phyloP scores from a whole-genome alignment of 2,888 invertebrate species.

The Athalia circularis region DNA sequence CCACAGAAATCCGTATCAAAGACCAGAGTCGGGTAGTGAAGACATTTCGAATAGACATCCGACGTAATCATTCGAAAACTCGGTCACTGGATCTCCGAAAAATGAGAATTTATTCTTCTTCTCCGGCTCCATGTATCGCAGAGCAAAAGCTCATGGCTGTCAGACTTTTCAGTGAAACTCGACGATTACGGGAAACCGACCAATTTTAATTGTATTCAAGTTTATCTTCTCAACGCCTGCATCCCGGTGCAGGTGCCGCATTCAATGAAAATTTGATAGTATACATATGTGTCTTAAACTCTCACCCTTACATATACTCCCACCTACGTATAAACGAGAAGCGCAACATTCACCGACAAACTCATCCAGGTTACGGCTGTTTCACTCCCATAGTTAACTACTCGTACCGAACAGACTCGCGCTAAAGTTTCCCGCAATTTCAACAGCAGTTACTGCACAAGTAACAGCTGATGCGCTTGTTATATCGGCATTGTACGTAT shows the following conservation, averaged over 20 bases:
- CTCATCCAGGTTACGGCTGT: background rate
- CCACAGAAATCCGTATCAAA: too few relatives aligned
- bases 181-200: too few relatives aligned
- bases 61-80: too few relatives aligned
- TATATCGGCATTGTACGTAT: background rate
- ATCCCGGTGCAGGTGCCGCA: background rate
- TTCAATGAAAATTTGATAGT: slow-evolving; percentile 33
- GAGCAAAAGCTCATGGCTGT: too few relatives aligned
- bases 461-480: slow-evolving; percentile 15
- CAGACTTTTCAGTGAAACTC: background rate
- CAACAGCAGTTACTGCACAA: slow-evolving; percentile 10
- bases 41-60: too few relatives aligned
- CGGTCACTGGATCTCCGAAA: too few relatives aligned
- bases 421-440: slow-evolving; percentile 18
- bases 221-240: slow-evolving; percentile 11
- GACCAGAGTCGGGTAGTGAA: too few relatives aligned
- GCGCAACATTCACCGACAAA: slow-evolving; percentile 28
- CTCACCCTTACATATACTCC: too few relatives aligned
- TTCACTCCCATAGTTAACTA: background rate
- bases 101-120: too few relatives aligned
- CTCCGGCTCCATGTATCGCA: too few relatives aligned
- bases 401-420: background rate
- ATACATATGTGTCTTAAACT: too few relatives aligned
- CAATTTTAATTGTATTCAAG: too few relatives aligned
- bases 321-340: background rate